Evolutionary conservation across 2,797 vertebrate species (phyloP), one percentile per base, ranked within the genome.

Genomic region (Myioborus miniatus): DNA sequence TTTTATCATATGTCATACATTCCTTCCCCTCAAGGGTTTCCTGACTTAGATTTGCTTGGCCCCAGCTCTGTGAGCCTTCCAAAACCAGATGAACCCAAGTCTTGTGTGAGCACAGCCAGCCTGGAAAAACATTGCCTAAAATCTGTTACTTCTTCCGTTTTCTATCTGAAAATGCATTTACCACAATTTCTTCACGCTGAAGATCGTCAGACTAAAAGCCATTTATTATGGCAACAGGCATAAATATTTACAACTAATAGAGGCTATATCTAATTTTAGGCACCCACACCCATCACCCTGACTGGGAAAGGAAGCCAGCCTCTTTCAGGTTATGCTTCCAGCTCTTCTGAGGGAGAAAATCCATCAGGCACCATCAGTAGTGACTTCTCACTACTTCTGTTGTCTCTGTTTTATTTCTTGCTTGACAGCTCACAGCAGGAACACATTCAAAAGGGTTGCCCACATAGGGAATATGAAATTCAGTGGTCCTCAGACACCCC

Each of bases 201-300:
- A 81, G 44, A 79, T 41, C 2, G 0, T 69, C 77, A 82, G 34
- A 53, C 37, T 88, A 70, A 86, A 79, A 79, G 59, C 20, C 58
- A 37, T 19, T 47, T 93, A 81, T 90, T 90, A 72, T 44, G 34
- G 80, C 39, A 91, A 65, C 68, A 87, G 41, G 47, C 24, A 74
- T 43, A 94, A 95, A 95, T 95, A 92, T 91, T 92, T 91, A 88
- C 65, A 65, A 9, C 41, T 39, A 85, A 72, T 32, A 79, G 44
- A 82, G 30, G 18, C 15, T 62, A 24, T 36, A 36, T 68, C 46
- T 93, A 85, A 87, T 89, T 93, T 95, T 90, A 94, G 78, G 29
- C 58, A 53, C 44, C 50, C 53, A 64, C 71, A 92, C 65, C 50
- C 89, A 86, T 36, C 34, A 56, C 0, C 0, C 16, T 78, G 47